Base-by-base conservation (phyloP, 2,797 vertebrate species). In the Onychomys torridus region DNA sequence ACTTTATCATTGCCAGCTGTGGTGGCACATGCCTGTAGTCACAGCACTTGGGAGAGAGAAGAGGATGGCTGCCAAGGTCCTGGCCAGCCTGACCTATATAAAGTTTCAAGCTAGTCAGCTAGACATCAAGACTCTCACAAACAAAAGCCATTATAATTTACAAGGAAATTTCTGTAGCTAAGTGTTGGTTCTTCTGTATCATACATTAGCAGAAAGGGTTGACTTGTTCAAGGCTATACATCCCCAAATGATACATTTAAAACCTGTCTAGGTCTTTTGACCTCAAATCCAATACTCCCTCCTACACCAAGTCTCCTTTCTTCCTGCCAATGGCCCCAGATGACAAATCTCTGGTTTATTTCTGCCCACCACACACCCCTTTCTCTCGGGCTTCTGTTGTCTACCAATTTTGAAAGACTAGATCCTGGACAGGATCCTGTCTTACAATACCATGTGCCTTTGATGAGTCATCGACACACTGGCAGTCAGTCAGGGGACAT, bases 281-380 rank as follows among this genome's bases (percentile, higher is more conserved):
- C 77, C 32, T 81, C 34, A 76, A 92, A 23, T 55, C 23, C 29
- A 52, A 23, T 85, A 78, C 14, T 89, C 77, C 63, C 73, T 61
- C 34, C 25, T 81, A 5, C 6, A 69, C 81, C 32, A 85, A 95
- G 29, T 75, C 40, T 77, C 43, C 67, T 40, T 43, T 43, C 65
- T 75, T 86, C 27, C 32, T 69, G 40, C 65, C 85, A 71, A 1
- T 13, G 37, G 40, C 23, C 63, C 69, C 93, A 93, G 37, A 71
- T 57, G 37, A 90, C 21, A 81, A 85, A 57, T 59, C 37, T 95
- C 63, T 97, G 65, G 61, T 91, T 86, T 89, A 71, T 78, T 82
- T 85, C 83, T 83, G 17, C 85, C 77, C 17, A 89, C 49, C 23
- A 29, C 17, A 34, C 77, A 75, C 76, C 57, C 12, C 75, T 57